Evolutionary conservation across 2,888 invertebrate species (phyloP), one percentile per base, ranked within the genome.

Genomic region (Cyaniris semiargus): DNA sequence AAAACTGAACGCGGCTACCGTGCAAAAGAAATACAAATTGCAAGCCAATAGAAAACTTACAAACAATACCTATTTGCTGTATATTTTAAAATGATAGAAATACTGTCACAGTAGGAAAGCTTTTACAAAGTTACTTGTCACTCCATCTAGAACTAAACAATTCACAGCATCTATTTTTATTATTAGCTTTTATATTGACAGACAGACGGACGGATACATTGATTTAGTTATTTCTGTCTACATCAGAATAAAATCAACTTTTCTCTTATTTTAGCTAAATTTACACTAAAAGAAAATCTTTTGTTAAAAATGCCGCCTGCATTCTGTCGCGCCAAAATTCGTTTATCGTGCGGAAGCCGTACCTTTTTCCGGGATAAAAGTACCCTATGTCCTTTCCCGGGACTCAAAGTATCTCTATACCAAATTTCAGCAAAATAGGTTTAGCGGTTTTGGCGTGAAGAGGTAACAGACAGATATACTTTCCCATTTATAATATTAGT

Each of bases 181-280:
- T 66, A 66, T 27, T 31, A 66, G 27, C 66, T 66, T 31, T 15
- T 66, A 66, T 66, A 66, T 66, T 66, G 66, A 66, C 66, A 66
- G 66, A 66, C 66, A 27, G 66, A 66, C 27, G 0, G 66, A 66
- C 66, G 18, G 31, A 1, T 13, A 27, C 27, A 27, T 27, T 27
- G 66, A 66, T 66, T 66, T 66, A 66, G 66, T 0, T 27, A 21
- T 15, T 27, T 6, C 27, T 27, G 27, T 66, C 21, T 60, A 0
- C 23, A 1, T 60, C 21, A 3, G 60, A 60, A 23, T 13, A 13
- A 60, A 21, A 58, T 58, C n/a, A 7, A 8, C 58, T 58, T 58
- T n/a, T 56, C 21, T 7, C 8, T 58, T n/a, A n/a, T n/a, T n/a
- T 56, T 56, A n/a, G 15, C 4, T 44, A 44, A 44, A 44, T 0